Evolutionary conservation across 2,113 vertebrate species (phyloP).

Genomic region (Tachysurus fulvidraco): DNA sequence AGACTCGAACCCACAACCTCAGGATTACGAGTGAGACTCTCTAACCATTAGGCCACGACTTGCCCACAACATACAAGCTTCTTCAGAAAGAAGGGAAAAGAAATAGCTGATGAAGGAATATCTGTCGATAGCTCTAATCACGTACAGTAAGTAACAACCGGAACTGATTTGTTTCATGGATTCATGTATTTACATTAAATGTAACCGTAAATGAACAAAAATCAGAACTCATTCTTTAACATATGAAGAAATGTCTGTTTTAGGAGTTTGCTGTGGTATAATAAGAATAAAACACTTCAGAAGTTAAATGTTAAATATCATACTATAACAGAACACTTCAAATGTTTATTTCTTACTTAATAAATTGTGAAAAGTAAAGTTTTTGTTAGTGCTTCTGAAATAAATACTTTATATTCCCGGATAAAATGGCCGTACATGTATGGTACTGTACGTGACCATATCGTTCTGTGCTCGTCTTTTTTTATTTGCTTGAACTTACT

Average conservation of each 20-base stretch:
- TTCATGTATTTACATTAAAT: neutral
- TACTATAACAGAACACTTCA: neutral
- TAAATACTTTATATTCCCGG: neutral
- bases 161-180: neutral
- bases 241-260: neutral
- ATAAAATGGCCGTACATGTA: neutral
- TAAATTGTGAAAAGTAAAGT: neutral
- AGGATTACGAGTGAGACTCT: too few species aligned
- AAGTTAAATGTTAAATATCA: neutral
- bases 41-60: too few species aligned
- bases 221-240: neutral
- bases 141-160: neutral
- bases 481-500: slow-evolving; percentile 77
- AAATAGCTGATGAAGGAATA: neutral
- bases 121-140: neutral
- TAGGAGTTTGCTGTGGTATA: neutral
- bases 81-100: neutral
- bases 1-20: too few species aligned
- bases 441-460: neutral
- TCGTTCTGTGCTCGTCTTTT: too few species aligned
- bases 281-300: neutral
- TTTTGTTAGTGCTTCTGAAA: neutral
- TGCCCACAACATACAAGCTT: too few species aligned
- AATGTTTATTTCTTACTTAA: neutral
- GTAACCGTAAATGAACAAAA: neutral